These are phyloP conservation scores for Neoitamus cyanurus DNA, from an alignment of 2,888 invertebrate genomes.

Conservation along the genomic window DNA sequence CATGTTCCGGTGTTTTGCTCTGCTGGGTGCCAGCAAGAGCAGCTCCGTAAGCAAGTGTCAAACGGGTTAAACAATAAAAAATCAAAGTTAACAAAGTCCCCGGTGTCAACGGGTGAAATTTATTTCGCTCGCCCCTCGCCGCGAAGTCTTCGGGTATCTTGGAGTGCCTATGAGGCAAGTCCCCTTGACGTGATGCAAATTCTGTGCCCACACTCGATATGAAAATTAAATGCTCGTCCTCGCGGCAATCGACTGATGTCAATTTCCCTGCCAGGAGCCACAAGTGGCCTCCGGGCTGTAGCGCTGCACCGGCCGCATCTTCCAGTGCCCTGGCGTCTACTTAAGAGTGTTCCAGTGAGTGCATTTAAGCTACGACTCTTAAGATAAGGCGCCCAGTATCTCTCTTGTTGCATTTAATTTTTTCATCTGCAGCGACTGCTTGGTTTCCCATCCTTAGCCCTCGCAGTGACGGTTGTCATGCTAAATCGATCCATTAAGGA, in stretches of 20 bases:
- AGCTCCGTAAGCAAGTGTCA: slow-evolving; percentile 35
- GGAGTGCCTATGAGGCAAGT: neutral
- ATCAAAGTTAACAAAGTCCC: slow-evolving; percentile 7
- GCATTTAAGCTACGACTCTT: slow-evolving; percentile 28
- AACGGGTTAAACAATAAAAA: slow-evolving; percentile 43
- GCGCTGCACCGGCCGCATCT: neutral
- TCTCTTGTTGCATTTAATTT: slow-evolving; percentile 31
- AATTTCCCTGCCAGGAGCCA: neutral
- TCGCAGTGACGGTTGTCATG: neutral
- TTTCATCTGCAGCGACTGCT: slow-evolving; percentile 11
- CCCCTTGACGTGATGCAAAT: neutral
- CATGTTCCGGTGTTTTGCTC: slow-evolving; percentile 24
- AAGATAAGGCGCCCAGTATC: slow-evolving; percentile 27
- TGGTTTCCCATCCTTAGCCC: neutral
- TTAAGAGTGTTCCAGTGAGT: slow-evolving; percentile 7
- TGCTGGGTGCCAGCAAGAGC: slow-evolving; percentile 6
- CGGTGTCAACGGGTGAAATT: slow-evolving; percentile 16
- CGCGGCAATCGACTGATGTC: slow-evolving; percentile 13
- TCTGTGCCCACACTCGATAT: slow-evolving; percentile 37
- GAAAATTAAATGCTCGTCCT: slow-evolving; percentile 41
- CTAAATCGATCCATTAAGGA: slow-evolving; percentile 5
- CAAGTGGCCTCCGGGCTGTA: neutral
- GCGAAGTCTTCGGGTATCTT: neutral
- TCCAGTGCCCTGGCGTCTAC: neutral
- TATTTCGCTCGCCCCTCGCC: neutral